A percentile compares a stretch with the other conserved stretches of the same genome.
Conservation (phyloP, 1,140 invertebrate species). For the Habropoda laboriosa region DNA sequence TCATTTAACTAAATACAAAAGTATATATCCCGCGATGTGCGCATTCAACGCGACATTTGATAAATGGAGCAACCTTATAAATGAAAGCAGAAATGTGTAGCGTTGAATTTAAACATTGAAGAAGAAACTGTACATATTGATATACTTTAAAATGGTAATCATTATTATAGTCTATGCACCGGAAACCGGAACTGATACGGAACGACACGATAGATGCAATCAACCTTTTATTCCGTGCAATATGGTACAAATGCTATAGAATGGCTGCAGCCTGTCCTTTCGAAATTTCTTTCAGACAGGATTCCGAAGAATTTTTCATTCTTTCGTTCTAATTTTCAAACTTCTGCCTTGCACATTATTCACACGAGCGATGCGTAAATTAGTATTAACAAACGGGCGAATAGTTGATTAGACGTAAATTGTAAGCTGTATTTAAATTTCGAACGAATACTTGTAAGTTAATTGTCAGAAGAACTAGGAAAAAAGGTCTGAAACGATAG, state of each 20-base stretch:
- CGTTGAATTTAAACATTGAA: background rate
- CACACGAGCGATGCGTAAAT: no score
- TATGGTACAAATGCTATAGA: slow-evolving; percentile 7
- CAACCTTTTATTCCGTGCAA: slow-evolving; percentile 3
- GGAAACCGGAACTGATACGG: slow-evolving; percentile 52
- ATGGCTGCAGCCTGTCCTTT: background rate
- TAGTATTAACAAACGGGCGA: no score
- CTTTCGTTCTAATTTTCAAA: background rate
- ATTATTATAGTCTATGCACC: slow-evolving; percentile 24
- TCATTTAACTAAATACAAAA: slow-evolving; percentile 22
- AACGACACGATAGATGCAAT: slow-evolving; percentile 23
- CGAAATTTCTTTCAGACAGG: background rate
- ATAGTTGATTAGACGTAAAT: no score
- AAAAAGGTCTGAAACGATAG: no score
- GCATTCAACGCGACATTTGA: slow-evolving; percentile 39
- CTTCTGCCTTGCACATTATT: no score
- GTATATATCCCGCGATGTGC: background rate
- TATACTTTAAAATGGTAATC: background rate
- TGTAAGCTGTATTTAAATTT: no score
- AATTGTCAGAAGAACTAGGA: no score
- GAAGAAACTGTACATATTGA: background rate
- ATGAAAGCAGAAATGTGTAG: slow-evolving; percentile 19
- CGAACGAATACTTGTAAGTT: no score
- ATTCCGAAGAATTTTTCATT: background rate
- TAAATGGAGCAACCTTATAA: slow-evolving; percentile 34